These are phyloP conservation scores for Hypselothyrea guttata DNA, from an alignment of 2,888 invertebrate species.

Conservation along the genomic window DNA sequence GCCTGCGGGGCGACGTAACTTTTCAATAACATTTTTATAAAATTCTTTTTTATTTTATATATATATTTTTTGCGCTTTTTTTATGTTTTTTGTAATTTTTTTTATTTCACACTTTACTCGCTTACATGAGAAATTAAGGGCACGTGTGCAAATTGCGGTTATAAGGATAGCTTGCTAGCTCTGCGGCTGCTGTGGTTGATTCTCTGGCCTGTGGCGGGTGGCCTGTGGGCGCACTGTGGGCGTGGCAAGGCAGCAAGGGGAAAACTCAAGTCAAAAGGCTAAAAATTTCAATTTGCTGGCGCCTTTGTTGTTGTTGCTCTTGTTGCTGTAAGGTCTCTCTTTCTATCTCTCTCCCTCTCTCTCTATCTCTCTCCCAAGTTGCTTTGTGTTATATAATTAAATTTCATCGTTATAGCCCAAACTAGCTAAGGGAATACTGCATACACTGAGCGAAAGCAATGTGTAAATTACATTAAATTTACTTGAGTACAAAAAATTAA, in stretches of 20 bases:
- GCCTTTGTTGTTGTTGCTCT: slow-evolving; percentile 48
- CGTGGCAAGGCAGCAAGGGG: neutral
- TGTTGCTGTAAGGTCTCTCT: slow-evolving; percentile 29
- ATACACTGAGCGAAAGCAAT: too few species aligned
- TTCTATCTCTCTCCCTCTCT: too few species aligned
- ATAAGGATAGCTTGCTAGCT: slow-evolving; percentile 29
- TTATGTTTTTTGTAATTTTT: too few species aligned
- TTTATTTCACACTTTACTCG: slow-evolving; percentile 45
- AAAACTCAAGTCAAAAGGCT: slow-evolving; percentile 40
- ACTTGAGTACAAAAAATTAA: too few species aligned
- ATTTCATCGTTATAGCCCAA: slow-evolving; percentile 71
- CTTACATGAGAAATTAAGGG: slow-evolving; percentile 51
- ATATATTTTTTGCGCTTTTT: slow-evolving; percentile 7
- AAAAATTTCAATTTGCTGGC: slow-evolving; percentile 51
- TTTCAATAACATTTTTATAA: slow-evolving; percentile 51
- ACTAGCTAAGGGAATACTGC: slow-evolving; percentile 14
- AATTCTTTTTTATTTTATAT: neutral
- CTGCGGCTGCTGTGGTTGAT: too few species aligned
- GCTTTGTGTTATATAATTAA: slow-evolving; percentile 74
- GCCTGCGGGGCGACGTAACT: slow-evolving; percentile 27
- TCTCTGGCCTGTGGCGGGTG: too few species aligned
- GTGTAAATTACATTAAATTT: too few species aligned
- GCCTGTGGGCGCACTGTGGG: neutral
- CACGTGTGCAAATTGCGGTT: slow-evolving; percentile 66
- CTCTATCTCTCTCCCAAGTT: slow-evolving; percentile 20